A percentile compares a stretch with the other conserved stretches of the same genome.
Conservation (phyloP, 2,797 vertebrate genomes). For the Sebastes itinus region DNA sequence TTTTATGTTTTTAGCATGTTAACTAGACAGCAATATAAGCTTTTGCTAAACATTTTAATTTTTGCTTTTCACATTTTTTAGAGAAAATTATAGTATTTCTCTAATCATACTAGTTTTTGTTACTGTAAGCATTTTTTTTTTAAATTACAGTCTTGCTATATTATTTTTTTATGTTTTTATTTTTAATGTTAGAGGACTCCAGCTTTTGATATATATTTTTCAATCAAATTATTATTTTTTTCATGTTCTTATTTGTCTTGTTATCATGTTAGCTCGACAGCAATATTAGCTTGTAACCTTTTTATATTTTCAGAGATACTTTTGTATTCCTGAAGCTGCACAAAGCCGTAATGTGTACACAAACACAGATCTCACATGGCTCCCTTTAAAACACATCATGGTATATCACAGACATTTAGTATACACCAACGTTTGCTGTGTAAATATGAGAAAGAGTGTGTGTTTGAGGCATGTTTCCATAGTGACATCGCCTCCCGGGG, state of each 20-base stretch:
- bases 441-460: background rate
- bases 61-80: too few species aligned
- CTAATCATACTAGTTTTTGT: too few species aligned
- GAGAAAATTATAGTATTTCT: too few species aligned
- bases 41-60: background rate
- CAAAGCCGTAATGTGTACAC: background rate
- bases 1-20: background rate
- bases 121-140: too few species aligned
- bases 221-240: too few species aligned
- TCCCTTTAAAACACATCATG: constrained; percentile 25
- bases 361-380: constrained; percentile 1
- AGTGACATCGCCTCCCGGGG: constrained; percentile 66
- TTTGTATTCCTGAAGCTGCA: background rate
- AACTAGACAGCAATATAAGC: too few species aligned
- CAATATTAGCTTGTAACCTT: background rate
- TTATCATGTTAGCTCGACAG: background rate
- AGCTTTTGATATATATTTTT: too few species aligned
- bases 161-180: too few species aligned
- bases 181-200: too few species aligned
- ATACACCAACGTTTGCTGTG: constrained; percentile 13
- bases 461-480: constrained; percentile 74
- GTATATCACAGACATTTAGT: constrained; percentile 13
- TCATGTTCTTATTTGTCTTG: too few species aligned
- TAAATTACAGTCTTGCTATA: too few species aligned
- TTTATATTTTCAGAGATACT: background rate